Base-by-base conservation (phyloP, 2,888 invertebrate species). In the Strigamia transsilvanica region DNA sequence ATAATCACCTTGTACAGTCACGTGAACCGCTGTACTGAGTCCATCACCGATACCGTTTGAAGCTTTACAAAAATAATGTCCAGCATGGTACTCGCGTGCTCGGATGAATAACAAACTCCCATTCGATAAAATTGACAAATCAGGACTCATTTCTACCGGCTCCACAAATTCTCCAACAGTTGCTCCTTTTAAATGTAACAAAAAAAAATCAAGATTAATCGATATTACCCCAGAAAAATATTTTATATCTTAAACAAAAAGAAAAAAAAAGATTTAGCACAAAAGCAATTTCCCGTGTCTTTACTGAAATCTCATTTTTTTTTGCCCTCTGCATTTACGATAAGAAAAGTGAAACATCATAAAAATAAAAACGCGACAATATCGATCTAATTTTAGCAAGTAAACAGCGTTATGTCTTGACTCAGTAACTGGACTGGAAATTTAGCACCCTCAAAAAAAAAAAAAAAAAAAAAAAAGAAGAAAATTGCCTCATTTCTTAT, bases 1-100 rank as follows among this genome's bases (percentile, higher is more conserved):
- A 77, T 15, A 6, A 23, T 27, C 66, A 66, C 2, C n/a, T n/a
- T n/a, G n/a, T n/a, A 98, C 97, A 85, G 94, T 96, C 85, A 98
- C 94, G 85, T 94, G 91, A 85, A 97, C 95, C 27, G 98, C 96
- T 85, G 97, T 97, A 82, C 97, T 98, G 42, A 98, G 90, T 86
- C 96, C 97, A 84, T 96, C 94, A 84, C 97, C 97, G 86, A 98
- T 97, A 86, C 97, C 96, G 89, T 98, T 98, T 79, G 95, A 95
- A 83, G 97, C 97, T 89, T 98, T 97, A 88, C 98, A 98, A 73
- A 98, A 90, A 88, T 97, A 98, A 87, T 96, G 96, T 27, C 97
- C 97, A 89, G 96, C 96, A 87, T 97, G 97, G 23, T 93, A 93
- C 89, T 97, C 97, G 88, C 94, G 94, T 85, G 97, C 96, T 86